Evolutionary conservation across 2,113 vertebrate species (phyloP).

Genomic region (Hassar affinis): DNA sequence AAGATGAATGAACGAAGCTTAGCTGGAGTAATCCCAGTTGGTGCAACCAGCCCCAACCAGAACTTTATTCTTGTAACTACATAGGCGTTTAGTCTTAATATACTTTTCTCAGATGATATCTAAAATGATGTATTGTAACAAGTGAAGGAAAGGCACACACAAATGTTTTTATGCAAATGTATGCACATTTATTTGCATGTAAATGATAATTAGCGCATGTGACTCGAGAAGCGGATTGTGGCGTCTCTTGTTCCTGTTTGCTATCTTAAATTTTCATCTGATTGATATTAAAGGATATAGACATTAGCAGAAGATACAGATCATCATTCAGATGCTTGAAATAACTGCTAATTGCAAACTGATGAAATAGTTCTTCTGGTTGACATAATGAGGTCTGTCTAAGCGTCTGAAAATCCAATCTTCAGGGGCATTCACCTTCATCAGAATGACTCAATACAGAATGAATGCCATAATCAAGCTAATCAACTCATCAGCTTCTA

Average conservation of each 20-base stretch:
- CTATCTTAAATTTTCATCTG: constrained; percentile 14
- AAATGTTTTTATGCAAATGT: constrained; percentile 34
- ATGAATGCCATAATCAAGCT: constrained; percentile 44
- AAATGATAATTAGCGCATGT: constrained; percentile 30
- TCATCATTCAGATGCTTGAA: constrained; percentile 35
- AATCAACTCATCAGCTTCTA: constrained; percentile 42
- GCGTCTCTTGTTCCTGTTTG: constrained; percentile 30
- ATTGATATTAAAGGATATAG: constrained; percentile 36
- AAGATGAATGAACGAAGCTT: background rate
- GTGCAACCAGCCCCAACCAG: background rate
- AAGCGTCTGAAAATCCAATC: constrained; percentile 40
- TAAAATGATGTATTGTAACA: background rate
- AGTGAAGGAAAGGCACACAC: constrained; percentile 10
- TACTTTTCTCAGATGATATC: constrained; percentile 7
- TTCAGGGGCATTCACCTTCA: constrained; percentile 47
- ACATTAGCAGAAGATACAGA: constrained; percentile 33
- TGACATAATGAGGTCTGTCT: constrained; percentile 42
- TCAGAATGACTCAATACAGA: constrained; percentile 43
- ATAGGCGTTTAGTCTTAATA: background rate
- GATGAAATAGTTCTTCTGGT: constrained; percentile 46
- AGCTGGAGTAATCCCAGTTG: background rate
- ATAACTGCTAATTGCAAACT: constrained; percentile 44
- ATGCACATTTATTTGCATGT: constrained; percentile 39
- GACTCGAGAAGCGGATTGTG: constrained; percentile 8
- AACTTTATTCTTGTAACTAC: background rate